Evolutionary conservation across 1,140 invertebrate species (phyloP).

Genomic region (Glossosoma conforme): DNA sequence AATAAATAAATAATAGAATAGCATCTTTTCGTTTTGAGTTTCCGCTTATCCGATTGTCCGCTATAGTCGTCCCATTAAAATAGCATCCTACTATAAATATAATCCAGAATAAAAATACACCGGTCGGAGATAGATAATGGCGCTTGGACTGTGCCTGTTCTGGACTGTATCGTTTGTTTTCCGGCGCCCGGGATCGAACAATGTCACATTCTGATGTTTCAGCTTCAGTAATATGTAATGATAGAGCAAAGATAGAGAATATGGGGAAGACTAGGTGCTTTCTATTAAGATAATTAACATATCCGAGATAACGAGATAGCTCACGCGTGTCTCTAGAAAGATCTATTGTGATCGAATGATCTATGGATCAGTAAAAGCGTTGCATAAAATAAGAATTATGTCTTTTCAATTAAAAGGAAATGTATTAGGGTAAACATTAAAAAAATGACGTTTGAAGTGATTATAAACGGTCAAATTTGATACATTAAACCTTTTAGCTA

Average conservation of each 20-base stretch:
- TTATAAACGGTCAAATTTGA: no score
- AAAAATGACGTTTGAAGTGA: no score
- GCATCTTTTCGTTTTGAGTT: background rate
- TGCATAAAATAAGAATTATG: no score
- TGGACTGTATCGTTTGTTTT: slow-evolving; percentile 6
- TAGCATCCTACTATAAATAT: slow-evolving; percentile 4
- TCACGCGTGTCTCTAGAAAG: no score
- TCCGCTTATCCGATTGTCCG: slow-evolving; percentile 4
- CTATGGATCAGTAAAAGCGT: no score
- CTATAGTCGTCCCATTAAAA: slow-evolving; percentile 10
- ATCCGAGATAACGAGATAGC: slow-evolving; percentile 1
- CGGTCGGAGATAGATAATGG: background rate
- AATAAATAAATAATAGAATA: slow-evolving; percentile 1
- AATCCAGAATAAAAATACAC: slow-evolving; percentile 3
- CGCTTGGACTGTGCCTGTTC: slow-evolving; percentile 2
- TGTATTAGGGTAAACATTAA: no score
- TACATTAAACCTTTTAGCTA: no score
- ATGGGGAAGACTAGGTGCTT: no score
- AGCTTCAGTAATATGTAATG: slow-evolving; percentile 4
- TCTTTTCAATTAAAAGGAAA: no score
- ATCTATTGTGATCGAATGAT: no score
- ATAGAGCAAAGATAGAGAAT: no score
- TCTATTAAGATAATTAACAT: slow-evolving; percentile 14
- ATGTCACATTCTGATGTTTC: slow-evolving; percentile 1
- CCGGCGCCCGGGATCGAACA: background rate